Base-by-base conservation (phyloP, 2,113 vertebrate genomes). In the Pyxicephalus adspersus region DNA sequence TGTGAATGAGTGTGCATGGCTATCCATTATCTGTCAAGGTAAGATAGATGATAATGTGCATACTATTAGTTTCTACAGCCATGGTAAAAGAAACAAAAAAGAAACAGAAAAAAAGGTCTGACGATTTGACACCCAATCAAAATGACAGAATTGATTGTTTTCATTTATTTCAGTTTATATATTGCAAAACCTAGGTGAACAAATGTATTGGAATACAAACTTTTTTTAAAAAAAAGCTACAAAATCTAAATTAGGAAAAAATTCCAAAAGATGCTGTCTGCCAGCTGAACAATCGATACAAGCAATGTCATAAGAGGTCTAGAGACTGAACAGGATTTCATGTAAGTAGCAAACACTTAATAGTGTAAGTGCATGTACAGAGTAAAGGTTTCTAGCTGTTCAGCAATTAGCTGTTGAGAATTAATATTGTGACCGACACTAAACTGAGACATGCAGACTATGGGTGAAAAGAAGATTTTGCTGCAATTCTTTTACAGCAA, bases 381-480 rank as follows among this genome's bases (percentile, higher is more conserved):
- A n/a, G 4, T n/a, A 77, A 77, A 77, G 61, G 63, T 77, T 66
- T 64, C 61, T 77, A 55, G 57, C 73, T 76, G 73, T 76, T 76
- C 28, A 38, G 64, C 63, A 66, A 76, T 76, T 76, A 76, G 74
- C 74, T 52, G 54, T 63, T 34, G 34, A 63, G 55, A 45, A 64
- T 51, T 76, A 76, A 76, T 76, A 76, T n/a, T 51, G 28, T 15
- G 9, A 52, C 57, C n/a, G 58, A 19, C 1, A n/a, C 19, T 22
- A 58, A 20, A 73, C 38, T 13, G 9, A 45, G 11, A 45, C 38
- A 45, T 13, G 2, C 2, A 45, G 38, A 45, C 38, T 45, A 45
- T 13, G 38, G 11, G 11, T 9, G 6, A 1, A 38, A 38, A 38
- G 1, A 45, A 13, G 1, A 7, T 38, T 13, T 13, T 45, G 8